Conservation (phyloP, 2,797 vertebrate species). For the Scolopax bukidnonensis region DNA sequence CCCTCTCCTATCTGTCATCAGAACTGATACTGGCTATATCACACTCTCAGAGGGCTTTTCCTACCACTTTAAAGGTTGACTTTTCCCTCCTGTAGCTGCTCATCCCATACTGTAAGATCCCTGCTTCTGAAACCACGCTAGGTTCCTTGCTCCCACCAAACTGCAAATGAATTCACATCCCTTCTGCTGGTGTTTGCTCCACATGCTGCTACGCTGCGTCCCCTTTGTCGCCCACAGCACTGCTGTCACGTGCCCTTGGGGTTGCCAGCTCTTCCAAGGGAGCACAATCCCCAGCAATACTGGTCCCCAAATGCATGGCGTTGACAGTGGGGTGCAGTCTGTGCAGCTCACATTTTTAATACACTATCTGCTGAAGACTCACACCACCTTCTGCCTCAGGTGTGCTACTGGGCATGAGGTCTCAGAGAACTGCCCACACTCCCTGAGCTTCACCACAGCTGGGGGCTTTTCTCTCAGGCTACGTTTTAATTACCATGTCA, state of each 20-base stretch:
- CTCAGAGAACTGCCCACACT: neutral
- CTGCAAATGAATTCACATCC: neutral
- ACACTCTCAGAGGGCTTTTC: neutral
- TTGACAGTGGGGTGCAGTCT: neutral
- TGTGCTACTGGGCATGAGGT: neutral
- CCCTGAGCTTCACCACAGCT: neutral
- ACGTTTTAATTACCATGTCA: neutral
- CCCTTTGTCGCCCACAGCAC: rapidly evolving
- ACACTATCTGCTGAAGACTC: neutral
- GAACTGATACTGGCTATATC: neutral
- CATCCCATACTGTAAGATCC: neutral
- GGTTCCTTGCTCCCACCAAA: neutral
- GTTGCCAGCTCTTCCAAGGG: neutral
- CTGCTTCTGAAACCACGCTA: neutral
- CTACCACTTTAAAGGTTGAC: neutral
- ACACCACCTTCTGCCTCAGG: neutral
- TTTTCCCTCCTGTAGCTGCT: neutral
- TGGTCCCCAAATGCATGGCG: rapidly evolving
- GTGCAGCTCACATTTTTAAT: neutral
- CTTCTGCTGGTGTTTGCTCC: neutral
- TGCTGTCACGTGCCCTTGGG: neutral
- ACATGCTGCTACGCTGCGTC: neutral
- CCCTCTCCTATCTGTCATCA: neutral
- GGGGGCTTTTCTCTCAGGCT: neutral
- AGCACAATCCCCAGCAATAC: neutral